Base-by-base conservation (phyloP, 2,113 vertebrate species). In the Myotis davidii region DNA sequence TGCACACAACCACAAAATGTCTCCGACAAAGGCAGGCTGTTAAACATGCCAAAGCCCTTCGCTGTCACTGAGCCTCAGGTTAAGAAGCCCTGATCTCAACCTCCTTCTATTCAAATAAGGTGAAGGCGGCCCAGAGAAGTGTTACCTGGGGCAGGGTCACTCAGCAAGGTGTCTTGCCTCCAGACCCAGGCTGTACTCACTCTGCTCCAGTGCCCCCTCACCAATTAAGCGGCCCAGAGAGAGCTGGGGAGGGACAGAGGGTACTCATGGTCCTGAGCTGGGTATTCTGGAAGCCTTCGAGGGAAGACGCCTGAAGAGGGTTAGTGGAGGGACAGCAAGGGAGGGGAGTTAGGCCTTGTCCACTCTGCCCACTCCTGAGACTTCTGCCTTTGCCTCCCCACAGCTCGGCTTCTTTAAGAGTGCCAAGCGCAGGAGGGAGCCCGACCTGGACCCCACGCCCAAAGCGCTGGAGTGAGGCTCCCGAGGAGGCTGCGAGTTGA, bases 391-490 rank as follows among this genome's bases (percentile, higher is more conserved):
- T 77, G 2, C 67, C 76, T 74, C 13, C 95, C 85, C 85, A 20
- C 98, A 99, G 99, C 98, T 99, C 20, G 99, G 99, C 76, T 99
- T 99, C 97, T 99, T 99, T 94, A 98, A 99, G 97, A 98, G 98
- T 2, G 98, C 98, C 96, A 98, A 98, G 91, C 99, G 97, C 65
- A 98, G 97, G 96, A 97, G 98, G 76, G 98, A 98, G 4, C 97
- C 98, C 0, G 96, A 98, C 79, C 89, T 74, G 94, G 98, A 98
- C 91, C 96, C 69, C 61, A 97, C 98, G 45, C 92, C 98, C 96
- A 99, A 99, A 92, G 97, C 97, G 50, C 93, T 98, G 88, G 99
- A 99, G 95, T 98, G 98, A 99, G 72, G 39, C 85, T 34, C 61
- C 11, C 1, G 74, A 42, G 69, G 65, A 92, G 59, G 76, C 78